A percentile compares a stretch with the other conserved stretches of the same genome.
These are phyloP conservation scores for Catamblyrhynchus diadema DNA, from an alignment of 2,797 vertebrate species.

Conservation along the genomic window DNA sequence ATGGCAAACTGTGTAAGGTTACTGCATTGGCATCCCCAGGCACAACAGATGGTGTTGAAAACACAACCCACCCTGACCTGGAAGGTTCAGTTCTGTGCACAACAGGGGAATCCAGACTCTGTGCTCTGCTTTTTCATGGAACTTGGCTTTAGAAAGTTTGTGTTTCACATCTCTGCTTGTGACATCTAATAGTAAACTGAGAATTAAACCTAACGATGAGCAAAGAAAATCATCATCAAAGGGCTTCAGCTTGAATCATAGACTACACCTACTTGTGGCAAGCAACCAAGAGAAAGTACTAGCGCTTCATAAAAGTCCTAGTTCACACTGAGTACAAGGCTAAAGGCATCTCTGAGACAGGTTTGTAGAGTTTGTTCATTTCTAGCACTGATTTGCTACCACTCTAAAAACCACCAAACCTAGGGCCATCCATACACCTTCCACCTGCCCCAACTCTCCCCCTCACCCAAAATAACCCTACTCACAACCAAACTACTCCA, in stretches of 20 bases:
- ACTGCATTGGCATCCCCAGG: neutral
- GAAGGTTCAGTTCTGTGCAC: neutral
- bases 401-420: neutral
- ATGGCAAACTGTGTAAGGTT: neutral
- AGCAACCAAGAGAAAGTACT: neutral
- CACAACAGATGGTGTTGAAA: conserved; percentile 36
- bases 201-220: neutral
- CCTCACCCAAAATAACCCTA: neutral
- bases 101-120: neutral
- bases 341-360: neutral
- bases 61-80: neutral
- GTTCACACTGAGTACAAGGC: neutral
- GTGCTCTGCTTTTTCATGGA: neutral
- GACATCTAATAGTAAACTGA: neutral
- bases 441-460: neutral
- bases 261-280: neutral
- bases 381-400: neutral
- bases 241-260: neutral
- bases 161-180: neutral
- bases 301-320: neutral
- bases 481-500: neutral
- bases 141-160: neutral
- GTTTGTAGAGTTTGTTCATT: neutral
- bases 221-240: neutral
- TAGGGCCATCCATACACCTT: neutral